Base-by-base conservation (phyloP, 2,113 vertebrate species). In the Henicopernis longicauda region DNA sequence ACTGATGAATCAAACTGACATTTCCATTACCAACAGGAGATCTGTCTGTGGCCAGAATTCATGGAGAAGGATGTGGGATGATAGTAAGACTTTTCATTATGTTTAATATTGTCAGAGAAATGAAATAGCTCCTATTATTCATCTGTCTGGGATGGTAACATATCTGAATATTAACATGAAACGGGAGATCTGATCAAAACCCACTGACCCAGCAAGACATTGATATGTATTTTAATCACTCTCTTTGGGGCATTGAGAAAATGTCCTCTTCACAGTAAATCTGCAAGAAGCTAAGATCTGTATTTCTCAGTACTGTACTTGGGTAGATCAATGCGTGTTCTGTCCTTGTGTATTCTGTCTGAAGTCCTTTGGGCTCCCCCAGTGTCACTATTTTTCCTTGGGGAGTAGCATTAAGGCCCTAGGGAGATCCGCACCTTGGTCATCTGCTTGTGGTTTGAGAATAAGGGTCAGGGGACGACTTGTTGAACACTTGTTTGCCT, bases 1-100 rank as follows among this genome's bases (percentile, higher is more conserved):
- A 90, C 36, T 90, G 93, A 96, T 97, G 97, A 98, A 97, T 98
- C 98, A 98, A 94, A 89, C 20, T 95, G 98, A 98, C 93, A n/a
- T 96, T 97, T 98, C 96, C 96, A 97, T 98, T 98, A 96, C 95
- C 95, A 73, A 18, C 50, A 80, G 61, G 96, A 96, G 93, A 95
- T n/a, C 81, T 77, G 83, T 54, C 78, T 93, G 91, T 77, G 94
- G 93, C 86, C 32, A 18, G 82, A 77, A 84, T 57, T 94, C 94
- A 89, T 31, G 65, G 91, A 86, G 91, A 97, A 96, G 84, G 89
- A 94, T 90, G 91, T 74, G 52, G 85, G 59, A 70, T 89, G 72
- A 58, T 89, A 77, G 85, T 89, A 65, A 89, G 89, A 82, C 71
- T 94, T 95, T 93, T 96, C 78, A 72, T 97, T 94, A 91, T 85